Conservation (phyloP, 2,797 vertebrate genomes). For the Allobates femoralis region DNA sequence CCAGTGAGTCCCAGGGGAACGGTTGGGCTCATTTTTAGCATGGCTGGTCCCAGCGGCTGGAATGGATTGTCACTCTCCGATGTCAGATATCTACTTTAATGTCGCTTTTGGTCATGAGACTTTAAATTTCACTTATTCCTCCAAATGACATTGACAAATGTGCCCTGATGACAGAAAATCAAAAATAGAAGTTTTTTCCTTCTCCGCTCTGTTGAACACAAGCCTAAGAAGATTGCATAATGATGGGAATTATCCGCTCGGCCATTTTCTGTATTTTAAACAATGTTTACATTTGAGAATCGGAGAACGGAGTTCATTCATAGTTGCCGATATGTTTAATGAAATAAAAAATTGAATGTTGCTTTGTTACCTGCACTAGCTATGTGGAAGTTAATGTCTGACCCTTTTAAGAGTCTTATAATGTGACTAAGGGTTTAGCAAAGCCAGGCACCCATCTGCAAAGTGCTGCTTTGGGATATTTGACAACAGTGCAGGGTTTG, state of each 20-base stretch:
- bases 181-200: slow-evolving; percentile 36
- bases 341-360: background rate
- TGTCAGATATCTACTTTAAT: slow-evolving; percentile 45
- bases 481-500: too few relatives aligned
- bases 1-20: slow-evolving; percentile 13
- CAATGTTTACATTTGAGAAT: background rate
- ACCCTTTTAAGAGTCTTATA: too few relatives aligned
- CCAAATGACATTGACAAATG: slow-evolving; percentile 28
- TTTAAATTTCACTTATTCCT: slow-evolving; percentile 51
- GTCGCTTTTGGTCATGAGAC: slow-evolving; percentile 45
- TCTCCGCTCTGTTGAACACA: slow-evolving; percentile 13
- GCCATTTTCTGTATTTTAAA: background rate
- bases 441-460: too few relatives aligned
- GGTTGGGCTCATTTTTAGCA: slow-evolving; percentile 42
- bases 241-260: background rate
- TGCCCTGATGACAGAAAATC: slow-evolving; percentile 40
- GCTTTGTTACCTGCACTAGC: too few relatives aligned
- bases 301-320: background rate
- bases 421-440: too few relatives aligned
- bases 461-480: too few relatives aligned
- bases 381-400: too few relatives aligned
- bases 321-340: background rate
- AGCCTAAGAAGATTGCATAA: background rate
- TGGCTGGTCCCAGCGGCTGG: slow-evolving; percentile 15
- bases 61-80: slow-evolving; percentile 53